These are phyloP conservation scores for Spinus olivaceus DNA, from an alignment of 2,797 vertebrate species.

Conservation along the genomic window DNA sequence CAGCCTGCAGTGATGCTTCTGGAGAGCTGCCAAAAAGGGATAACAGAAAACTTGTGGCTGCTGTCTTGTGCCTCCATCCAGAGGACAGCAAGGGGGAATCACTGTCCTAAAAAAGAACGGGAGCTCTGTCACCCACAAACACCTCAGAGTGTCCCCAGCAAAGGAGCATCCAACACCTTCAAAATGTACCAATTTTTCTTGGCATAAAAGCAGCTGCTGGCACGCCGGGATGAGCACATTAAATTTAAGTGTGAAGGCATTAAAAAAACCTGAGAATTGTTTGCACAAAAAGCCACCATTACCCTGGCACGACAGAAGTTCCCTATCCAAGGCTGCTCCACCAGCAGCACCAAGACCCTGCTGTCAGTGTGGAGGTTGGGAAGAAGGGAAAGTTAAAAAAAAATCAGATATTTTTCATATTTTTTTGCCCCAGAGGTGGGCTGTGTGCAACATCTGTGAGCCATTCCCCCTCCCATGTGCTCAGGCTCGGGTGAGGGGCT, in stretches of 20 bases:
- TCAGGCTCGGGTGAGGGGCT: rapidly evolving
- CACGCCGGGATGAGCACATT: background rate
- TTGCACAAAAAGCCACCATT: background rate
- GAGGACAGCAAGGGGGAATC: background rate
- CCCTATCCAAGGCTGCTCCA: background rate
- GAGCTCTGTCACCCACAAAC: background rate
- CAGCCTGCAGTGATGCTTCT: background rate
- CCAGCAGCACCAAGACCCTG: background rate
- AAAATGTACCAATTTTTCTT: background rate
- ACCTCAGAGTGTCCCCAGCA: background rate
- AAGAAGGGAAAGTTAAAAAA: background rate
- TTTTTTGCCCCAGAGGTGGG: background rate
- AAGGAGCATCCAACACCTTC: background rate
- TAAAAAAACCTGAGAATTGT: background rate
- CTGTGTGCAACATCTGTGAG: conserved; percentile 33
- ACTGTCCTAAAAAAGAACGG: background rate
- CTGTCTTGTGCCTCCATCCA: background rate
- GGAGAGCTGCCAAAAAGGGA: background rate
- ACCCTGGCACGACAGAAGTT: background rate
- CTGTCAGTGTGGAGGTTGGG: rapidly evolving
- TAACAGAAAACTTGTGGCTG: background rate
- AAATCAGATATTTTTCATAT: background rate
- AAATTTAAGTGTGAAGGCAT: background rate
- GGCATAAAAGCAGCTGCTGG: background rate
- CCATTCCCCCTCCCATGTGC: background rate